phyloP scores from a whole-genome alignment of 2,888 invertebrate genomes.

The Oscheius sp. region DNA sequence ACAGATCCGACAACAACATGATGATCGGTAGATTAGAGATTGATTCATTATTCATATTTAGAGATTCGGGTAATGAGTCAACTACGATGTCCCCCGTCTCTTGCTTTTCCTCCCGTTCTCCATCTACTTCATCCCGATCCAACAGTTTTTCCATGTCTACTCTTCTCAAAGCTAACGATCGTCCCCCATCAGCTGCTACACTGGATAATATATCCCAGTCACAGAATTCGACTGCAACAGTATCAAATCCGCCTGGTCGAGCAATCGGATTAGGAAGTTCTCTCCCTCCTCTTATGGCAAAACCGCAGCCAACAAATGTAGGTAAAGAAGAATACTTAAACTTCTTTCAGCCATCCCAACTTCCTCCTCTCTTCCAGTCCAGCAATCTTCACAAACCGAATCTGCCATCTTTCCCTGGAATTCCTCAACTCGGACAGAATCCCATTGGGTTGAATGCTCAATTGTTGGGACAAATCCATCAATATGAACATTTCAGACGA shows the following conservation, averaged over 20 bases:
- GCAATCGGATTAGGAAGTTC: slow-evolving; percentile 9
- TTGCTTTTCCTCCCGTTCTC: slow-evolving; percentile 22
- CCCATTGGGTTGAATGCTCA: not conserved
- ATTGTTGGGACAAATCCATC: slow-evolving; percentile 11
- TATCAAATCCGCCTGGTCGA: not conserved
- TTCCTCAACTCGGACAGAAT: not conserved
- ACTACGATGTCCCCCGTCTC: slow-evolving; percentile 22
- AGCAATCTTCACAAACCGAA: not conserved
- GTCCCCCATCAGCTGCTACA: not conserved
- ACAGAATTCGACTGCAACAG: too few species aligned
- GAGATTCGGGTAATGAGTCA: slow-evolving; percentile 33
- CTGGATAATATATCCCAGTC: not conserved
- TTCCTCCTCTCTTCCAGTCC: not conserved
- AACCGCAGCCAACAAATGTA: not conserved
- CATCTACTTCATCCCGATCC: slow-evolving; percentile 32
- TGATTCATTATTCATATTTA: not conserved
- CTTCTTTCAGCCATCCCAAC: not conserved
- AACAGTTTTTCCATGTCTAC: slow-evolving; percentile 35
- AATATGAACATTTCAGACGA: slow-evolving; percentile 10
- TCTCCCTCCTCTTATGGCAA: slow-evolving; percentile 8
- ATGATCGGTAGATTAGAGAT: slow-evolving; percentile 5
- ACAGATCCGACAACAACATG: slow-evolving; percentile 20
- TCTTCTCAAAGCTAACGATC: slow-evolving; percentile 8
- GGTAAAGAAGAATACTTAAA: not conserved
- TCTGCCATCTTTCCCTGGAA: not conserved